phyloP scores from a whole-genome alignment of 2,888 invertebrate genomes.

The Erynnis tages region DNA sequence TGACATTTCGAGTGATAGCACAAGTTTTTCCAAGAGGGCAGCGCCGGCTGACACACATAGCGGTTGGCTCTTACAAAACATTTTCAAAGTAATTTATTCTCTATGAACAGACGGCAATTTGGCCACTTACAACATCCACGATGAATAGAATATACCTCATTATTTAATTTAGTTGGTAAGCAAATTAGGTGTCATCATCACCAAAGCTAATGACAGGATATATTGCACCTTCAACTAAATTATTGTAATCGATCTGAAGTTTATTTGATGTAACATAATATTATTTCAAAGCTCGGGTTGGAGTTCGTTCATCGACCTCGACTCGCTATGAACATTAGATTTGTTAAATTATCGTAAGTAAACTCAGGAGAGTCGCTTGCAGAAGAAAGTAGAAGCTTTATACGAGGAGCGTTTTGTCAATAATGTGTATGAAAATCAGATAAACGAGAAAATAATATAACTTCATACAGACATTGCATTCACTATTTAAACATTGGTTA shows the following conservation, averaged over 20 bases:
- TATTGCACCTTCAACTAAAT: no score
- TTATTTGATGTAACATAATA: no score
- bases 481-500: no score
- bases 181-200: background rate
- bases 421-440: no score
- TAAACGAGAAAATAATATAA: no score
- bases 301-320: no score
- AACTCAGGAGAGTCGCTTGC: background rate
- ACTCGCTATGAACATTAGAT: conserved; percentile 6
- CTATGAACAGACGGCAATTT: background rate
- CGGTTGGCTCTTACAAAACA: background rate
- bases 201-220: background rate
- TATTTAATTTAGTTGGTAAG: background rate
- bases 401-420: conserved; percentile 1
- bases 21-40: background rate
- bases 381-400: conserved; percentile 6
- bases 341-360: background rate
- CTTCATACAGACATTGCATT: no score
- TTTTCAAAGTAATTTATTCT: conserved; percentile 1
- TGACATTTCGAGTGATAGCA: conserved; percentile 1
- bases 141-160: background rate
- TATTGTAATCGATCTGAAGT: no score
- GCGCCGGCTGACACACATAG: conserved; percentile 6
- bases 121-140: background rate
- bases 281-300: no score